Base-by-base conservation (phyloP, 2,888 invertebrate species). In the Alcis repandata region DNA sequence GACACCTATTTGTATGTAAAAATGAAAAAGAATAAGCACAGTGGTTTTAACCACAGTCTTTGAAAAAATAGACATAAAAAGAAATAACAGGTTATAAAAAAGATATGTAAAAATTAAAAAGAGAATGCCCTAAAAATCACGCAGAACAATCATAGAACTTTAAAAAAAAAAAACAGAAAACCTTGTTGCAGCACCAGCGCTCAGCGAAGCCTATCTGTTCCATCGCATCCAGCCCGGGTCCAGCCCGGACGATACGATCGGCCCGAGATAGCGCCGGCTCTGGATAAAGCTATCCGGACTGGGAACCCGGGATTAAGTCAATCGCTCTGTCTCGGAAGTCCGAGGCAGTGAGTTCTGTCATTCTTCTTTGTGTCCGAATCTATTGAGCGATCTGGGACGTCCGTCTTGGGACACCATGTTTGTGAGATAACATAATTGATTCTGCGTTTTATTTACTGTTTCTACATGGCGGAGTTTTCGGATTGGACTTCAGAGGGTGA, bases 321-420 rank as follows among this genome's bases (percentile, higher is more conserved):
- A 19, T 52, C 51, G 51, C 13, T 52, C 33, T 36, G 36, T 36
- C 51, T 36, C 49, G 49, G 49, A 32, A 49, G 49, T 49, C 49
- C 15, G 49, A 32, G 11, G 17, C 51, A 52, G 51, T 52, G 36
- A 38, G 36, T 20, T n/a, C 51, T 38, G 51, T 52, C 51, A 36
- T 52, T 52, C 51, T 52, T 52, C 33, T 49, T 33, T 36, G 51
- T 52, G 36, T 15, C 48, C 27, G 1, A 27, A 49, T 49, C 48
- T 36, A 13, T 36, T 1, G 36, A 13, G 8, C 17, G 51, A 52
- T 52, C 36, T 33, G 51, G 33, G 20, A 20, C 41, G 41, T 41
- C 20, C 19, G 43, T 43, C 43, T 43, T 15, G 19, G 19, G n/a
- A n/a, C n/a, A 13, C 41, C 7, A 22, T 22, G 22, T 48, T 48